Conservation (phyloP, 2,113 vertebrate genomes). For the Myiozetetes cayanensis region DNA sequence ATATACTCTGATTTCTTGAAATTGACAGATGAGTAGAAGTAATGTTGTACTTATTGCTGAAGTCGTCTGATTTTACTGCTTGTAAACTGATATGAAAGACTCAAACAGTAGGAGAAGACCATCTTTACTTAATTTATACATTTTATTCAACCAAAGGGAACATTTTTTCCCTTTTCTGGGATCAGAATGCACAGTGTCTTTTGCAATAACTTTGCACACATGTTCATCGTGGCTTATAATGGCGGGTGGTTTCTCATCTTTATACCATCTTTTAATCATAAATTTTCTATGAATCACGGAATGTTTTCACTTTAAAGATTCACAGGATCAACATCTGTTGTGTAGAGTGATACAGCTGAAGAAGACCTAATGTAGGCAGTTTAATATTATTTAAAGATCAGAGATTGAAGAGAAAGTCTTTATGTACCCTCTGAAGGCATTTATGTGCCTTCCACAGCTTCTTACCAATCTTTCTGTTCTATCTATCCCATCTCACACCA, state of each 20-base stretch:
- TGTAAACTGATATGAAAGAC: conserved; percentile 64
- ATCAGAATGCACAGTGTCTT: not conserved
- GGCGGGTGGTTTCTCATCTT: conserved; percentile 59
- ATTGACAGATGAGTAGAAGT: conserved; percentile 48
- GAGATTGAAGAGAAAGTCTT: not conserved
- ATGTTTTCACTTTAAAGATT: conserved; percentile 62
- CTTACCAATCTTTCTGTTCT: not conserved
- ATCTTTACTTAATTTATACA: conserved; percentile 65
- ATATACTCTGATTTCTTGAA: conserved; percentile 48
- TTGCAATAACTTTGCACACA: conserved; percentile 58
- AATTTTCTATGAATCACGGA: conserved; percentile 59
- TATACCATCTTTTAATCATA: conserved; percentile 69
- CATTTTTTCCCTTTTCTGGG: conserved; percentile 40
- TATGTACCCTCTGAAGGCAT: not conserved
- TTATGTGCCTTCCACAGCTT: not conserved
- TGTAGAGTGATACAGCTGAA: conserved; percentile 35
- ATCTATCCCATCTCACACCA: not conserved
- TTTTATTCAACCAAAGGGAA: conserved; percentile 53
- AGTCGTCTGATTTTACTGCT: conserved; percentile 56
- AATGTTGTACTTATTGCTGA: conserved; percentile 51
- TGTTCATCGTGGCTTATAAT: conserved; percentile 48
- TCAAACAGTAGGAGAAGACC: conserved; percentile 58
- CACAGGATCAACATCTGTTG: conserved; percentile 52
- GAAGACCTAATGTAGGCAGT: conserved; percentile 20
- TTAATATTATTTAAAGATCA: conserved; percentile 27